These are phyloP conservation scores for Pollenia labialis DNA, from an alignment of 2,888 invertebrate genomes.

Conservation along the genomic window DNA sequence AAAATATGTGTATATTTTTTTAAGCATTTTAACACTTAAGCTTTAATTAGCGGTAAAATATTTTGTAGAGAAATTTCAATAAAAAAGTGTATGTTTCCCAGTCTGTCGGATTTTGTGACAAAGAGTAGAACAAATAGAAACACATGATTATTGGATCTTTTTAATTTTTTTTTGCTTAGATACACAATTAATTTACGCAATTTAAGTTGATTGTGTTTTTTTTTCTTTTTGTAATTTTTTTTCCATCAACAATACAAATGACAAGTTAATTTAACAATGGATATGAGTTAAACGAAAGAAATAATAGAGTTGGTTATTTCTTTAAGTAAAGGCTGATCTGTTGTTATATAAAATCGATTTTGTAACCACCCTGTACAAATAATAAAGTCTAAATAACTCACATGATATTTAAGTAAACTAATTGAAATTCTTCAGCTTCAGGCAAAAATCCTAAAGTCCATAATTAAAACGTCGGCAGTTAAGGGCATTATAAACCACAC, in stretches of 20 bases:
- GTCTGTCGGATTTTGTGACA: background rate
- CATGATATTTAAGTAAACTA: too few species aligned
- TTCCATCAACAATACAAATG: slow-evolving; percentile 58
- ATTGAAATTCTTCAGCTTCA: too few species aligned
- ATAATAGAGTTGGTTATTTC: slow-evolving; percentile 5
- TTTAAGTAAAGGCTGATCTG: background rate
- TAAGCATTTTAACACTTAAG: slow-evolving; percentile 6
- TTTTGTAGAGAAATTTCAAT: slow-evolving; percentile 6
- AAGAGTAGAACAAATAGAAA: background rate
- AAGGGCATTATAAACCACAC: too few species aligned
- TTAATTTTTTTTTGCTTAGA: slow-evolving; percentile 24
- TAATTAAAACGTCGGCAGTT: too few species aligned
- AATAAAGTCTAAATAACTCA: too few species aligned
- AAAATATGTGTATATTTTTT: background rate
- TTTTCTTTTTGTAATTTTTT: slow-evolving; percentile 23
- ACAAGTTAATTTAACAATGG: slow-evolving; percentile 66
- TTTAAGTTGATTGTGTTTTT: slow-evolving; percentile 51
- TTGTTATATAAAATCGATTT: too few species aligned
- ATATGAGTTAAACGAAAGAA: slow-evolving; percentile 34
- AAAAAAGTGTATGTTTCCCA: background rate
- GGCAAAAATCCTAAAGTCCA: too few species aligned
- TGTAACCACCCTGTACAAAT: too few species aligned
- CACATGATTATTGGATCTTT: slow-evolving; percentile 30
- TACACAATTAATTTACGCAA: slow-evolving; percentile 55
- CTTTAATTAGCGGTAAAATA: slow-evolving; percentile 21